These are phyloP conservation scores for Aldrovandia affinis DNA, from an alignment of 2,797 vertebrate genomes.

Conservation along the genomic window DNA sequence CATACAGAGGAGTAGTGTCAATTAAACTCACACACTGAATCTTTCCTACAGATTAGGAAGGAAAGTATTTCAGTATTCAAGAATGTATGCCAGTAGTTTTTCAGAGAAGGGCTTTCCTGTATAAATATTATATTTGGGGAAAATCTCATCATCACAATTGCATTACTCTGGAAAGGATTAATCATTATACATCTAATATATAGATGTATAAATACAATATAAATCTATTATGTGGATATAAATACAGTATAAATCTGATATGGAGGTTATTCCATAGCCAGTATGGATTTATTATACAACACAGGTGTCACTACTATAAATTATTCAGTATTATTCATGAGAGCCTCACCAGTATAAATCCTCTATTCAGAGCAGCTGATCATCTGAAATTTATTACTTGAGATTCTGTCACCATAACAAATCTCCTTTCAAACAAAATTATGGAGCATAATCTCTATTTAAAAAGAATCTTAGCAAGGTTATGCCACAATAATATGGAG, in stretches of 20 bases:
- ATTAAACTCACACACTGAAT: not conserved
- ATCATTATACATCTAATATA: not conserved
- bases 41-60: not conserved
- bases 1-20: not conserved
- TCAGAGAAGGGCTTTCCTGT: not conserved
- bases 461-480: not conserved
- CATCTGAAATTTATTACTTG: slow-evolving; percentile 55
- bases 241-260: not conserved
- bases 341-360: slow-evolving; percentile 51
- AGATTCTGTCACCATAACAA: slow-evolving; percentile 31
- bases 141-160: slow-evolving; percentile 49
- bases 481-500: slow-evolving; percentile 6
- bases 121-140: not conserved
- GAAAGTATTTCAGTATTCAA: not conserved
- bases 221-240: not conserved
- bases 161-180: slow-evolving; percentile 56
- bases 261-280: slow-evolving; percentile 50
- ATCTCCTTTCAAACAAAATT: slow-evolving; percentile 9
- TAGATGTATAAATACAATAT: not conserved
- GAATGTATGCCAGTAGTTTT: not conserved
- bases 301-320: slow-evolving; percentile 65
- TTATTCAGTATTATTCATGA: slow-evolving; percentile 62
- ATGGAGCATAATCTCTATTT: not conserved
- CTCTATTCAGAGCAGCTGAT: slow-evolving; percentile 49
- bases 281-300: slow-evolving; percentile 46